Evolutionary conservation across 2,888 invertebrate species (phyloP), one percentile per base, ranked within the genome.

Genomic region (Syrista parreyssii): DNA sequence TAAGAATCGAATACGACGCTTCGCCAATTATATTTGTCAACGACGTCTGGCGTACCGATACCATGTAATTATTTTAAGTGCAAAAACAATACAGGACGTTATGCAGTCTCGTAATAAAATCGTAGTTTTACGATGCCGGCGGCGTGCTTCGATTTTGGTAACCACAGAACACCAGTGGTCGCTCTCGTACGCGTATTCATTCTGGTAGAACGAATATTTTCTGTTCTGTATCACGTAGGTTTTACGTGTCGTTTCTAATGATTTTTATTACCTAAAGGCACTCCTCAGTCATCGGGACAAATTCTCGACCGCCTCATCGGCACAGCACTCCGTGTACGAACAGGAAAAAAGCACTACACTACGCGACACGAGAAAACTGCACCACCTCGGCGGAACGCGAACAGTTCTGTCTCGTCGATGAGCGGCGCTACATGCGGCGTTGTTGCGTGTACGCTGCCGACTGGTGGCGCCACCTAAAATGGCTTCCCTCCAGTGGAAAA

Each of bases 281-380:
- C 88, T 87, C 84, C 83, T 87, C 83, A 86, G 84, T 88, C 88
- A 89, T 88, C 82, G 83, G 84, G 84, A 77, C 78, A 79, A 74
- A 81, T 81, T 82, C 84, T 82, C 84, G 82, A 83, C 84, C 83
- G 84, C 86, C 82, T 85, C 88, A 89, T 88, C 80, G 83, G 86
- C 88, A 89, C 88, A 80, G 74, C 87, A 87, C 85, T 83, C 82
- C 82, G 71, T 71, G 71, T 71, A 34, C 76, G 76, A 35, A 73
- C 73, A 72, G 68, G 73, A 73, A 76, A 82, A 82, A 86, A 88
- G 86, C 86, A 88, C 86, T 87, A 87, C 88, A 88, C 88, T 87
- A 86, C 87, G 84, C 87, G 87, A 84, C 86, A 86, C 86, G 83
- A 84, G 83, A 85, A 87, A 88, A 87, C 88, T 86, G 84, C 85